Conservation (phyloP, 2,113 vertebrate genomes). For the Aepyceros melampus region DNA sequence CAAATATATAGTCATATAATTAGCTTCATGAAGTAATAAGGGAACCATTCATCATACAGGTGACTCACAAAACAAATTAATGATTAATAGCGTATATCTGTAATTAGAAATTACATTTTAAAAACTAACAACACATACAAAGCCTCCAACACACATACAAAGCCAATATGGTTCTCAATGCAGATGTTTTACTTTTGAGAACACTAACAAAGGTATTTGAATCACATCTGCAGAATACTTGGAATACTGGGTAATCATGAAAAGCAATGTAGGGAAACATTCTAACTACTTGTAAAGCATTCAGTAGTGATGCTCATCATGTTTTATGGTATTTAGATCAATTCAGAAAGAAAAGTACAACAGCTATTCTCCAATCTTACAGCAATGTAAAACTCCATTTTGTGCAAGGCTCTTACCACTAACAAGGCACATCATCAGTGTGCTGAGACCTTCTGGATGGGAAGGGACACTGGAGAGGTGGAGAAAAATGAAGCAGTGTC, state of each 20-base stretch:
- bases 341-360: slow-evolving; percentile 36
- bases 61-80: slow-evolving; percentile 21
- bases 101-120: not conserved
- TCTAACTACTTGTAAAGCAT: slow-evolving; percentile 1
- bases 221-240: not conserved
- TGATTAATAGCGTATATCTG: slow-evolving; percentile 5
- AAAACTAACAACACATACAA: not conserved
- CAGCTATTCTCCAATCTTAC: slow-evolving; percentile 61
- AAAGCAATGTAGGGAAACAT: not conserved
- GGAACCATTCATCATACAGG: not conserved
- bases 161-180: not conserved
- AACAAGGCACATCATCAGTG: slow-evolving; percentile 98
- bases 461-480: slow-evolving; percentile 87
- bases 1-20: not conserved
- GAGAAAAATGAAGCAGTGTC: slow-evolving; percentile 82
- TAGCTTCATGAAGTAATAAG: not conserved
- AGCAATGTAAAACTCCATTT: slow-evolving; percentile 64
- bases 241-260: not conserved
- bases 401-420: slow-evolving; percentile 91
- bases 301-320: slow-evolving; percentile 49
- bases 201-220: not conserved
- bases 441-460: slow-evolving; percentile 97
- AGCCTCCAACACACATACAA: not conserved
- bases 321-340: slow-evolving; percentile 81
- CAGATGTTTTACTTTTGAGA: not conserved